phyloP scores from a whole-genome alignment of 2,113 vertebrate species.

The Siniperca knerii region DNA sequence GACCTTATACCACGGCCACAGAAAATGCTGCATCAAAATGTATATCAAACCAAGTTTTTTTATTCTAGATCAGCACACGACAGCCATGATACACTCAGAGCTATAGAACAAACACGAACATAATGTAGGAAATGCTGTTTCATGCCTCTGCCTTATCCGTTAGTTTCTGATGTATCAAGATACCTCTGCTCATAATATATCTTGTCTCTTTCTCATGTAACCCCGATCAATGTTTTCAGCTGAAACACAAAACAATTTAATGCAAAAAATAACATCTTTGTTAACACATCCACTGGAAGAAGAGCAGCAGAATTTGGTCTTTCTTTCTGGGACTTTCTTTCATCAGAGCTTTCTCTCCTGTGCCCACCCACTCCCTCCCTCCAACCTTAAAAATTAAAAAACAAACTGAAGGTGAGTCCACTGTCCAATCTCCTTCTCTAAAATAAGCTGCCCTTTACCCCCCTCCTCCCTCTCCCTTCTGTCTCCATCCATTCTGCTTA shows the following conservation, averaged over 20 bases:
- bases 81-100: background rate
- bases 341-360: background rate
- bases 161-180: background rate
- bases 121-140: background rate
- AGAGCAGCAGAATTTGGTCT: background rate
- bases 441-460: conserved; percentile 42
- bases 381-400: conserved; percentile 29
- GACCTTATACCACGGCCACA: too few relatives aligned
- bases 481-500: conserved; percentile 42
- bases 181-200: background rate
- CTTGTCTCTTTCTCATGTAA: background rate
- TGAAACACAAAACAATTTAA: background rate
- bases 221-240: background rate
- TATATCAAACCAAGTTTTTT: background rate
- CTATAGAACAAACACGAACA: background rate
- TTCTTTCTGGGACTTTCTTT: background rate
- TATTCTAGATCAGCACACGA: background rate
- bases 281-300: background rate
- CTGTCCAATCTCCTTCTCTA: conserved; percentile 2
- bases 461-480: conserved; percentile 45
- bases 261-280: background rate
- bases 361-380: background rate
- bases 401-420: conserved; percentile 63
- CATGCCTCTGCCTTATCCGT: background rate
- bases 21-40: background rate